phyloP scores from a whole-genome alignment of 1,140 invertebrate genomes.

The Streblospio benedicti region DNA sequence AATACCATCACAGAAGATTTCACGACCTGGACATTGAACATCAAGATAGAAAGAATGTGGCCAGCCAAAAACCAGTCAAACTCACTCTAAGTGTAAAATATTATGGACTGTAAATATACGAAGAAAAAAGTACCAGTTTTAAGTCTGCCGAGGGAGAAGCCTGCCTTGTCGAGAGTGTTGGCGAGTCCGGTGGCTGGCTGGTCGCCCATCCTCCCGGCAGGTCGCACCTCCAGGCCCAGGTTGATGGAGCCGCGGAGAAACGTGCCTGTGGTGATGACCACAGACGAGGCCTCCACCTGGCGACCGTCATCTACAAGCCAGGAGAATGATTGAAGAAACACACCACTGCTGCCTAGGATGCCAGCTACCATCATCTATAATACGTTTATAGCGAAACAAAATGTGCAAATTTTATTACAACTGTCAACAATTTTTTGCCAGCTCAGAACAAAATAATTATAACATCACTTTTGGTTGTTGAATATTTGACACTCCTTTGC shows the following conservation, averaged over 20 bases:
- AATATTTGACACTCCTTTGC: no score
- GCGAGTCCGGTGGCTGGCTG: constrained; percentile 72
- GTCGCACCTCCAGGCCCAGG: constrained; percentile 66
- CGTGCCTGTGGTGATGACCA: constrained; percentile 87
- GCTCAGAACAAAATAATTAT: no score
- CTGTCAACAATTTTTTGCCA: no score
- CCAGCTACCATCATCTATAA: background rate
- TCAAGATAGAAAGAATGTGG: no score
- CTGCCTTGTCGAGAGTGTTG: constrained; percentile 62
- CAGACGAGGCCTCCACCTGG: constrained; percentile 57
- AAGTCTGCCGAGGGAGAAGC: constrained; percentile 72
- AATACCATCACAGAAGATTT: no score
- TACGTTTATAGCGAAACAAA: background rate
- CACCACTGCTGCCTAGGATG: background rate
- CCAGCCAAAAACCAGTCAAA: no score
- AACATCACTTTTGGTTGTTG: no score
- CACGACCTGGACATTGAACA: no score
- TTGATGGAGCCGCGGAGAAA: constrained; percentile 83
- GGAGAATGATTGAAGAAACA: background rate
- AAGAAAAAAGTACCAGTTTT: constrained; percentile 65
- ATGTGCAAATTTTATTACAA: constrained; percentile 8
- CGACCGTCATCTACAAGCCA: constrained; percentile 34
- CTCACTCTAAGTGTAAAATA: no score
- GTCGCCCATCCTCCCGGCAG: constrained; percentile 81
- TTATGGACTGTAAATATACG: no score